phyloP scores from a whole-genome alignment of 1,140 invertebrate genomes.

The Drosophila repleta region DNA sequence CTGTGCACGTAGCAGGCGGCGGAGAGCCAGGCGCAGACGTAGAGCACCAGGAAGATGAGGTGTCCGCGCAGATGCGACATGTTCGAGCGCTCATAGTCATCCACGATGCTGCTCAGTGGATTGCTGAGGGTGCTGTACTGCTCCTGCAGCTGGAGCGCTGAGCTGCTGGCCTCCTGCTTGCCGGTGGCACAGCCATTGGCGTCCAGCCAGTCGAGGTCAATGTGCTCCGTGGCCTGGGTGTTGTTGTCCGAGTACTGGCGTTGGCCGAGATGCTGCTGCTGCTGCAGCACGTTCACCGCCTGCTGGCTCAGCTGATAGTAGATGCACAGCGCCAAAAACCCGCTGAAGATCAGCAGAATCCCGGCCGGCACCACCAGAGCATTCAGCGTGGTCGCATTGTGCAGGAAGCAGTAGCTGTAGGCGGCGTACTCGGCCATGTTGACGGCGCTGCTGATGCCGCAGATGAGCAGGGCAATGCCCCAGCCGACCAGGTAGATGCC shows the following conservation, averaged over 20 bases:
- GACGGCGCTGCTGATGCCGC: constrained; percentile 95
- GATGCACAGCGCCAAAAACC: constrained; percentile 90
- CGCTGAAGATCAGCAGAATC: constrained; percentile 89
- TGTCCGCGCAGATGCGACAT: constrained; percentile 92
- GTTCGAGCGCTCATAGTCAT: constrained; percentile 92
- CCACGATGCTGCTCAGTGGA: constrained; percentile 89
- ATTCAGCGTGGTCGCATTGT: constrained; percentile 90
- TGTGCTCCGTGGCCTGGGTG: constrained; percentile 92
- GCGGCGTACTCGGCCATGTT: constrained; percentile 93
- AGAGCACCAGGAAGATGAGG: constrained; percentile 90
- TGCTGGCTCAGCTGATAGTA: constrained; percentile 89
- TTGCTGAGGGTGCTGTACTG: constrained; percentile 85
- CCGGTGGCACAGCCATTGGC: constrained; percentile 84
- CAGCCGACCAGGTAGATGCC: constrained; percentile 96
- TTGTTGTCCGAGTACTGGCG: constrained; percentile 91
- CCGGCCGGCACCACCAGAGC: constrained; percentile 91
- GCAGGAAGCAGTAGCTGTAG: constrained; percentile 93
- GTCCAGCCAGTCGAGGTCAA: constrained; percentile 91
- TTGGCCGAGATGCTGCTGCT: constrained; percentile 83
- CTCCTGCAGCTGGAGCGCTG: constrained; percentile 58
- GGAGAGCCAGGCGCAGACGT: constrained; percentile 89
- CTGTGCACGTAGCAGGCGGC: constrained; percentile 86
- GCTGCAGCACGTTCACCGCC: constrained; percentile 82
- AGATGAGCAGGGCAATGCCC: constrained; percentile 94
- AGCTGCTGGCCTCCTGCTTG: constrained; percentile 20